Conservation (phyloP, 64 coral and sea anemone species). For the Stichodactyla helianthus region DNA sequence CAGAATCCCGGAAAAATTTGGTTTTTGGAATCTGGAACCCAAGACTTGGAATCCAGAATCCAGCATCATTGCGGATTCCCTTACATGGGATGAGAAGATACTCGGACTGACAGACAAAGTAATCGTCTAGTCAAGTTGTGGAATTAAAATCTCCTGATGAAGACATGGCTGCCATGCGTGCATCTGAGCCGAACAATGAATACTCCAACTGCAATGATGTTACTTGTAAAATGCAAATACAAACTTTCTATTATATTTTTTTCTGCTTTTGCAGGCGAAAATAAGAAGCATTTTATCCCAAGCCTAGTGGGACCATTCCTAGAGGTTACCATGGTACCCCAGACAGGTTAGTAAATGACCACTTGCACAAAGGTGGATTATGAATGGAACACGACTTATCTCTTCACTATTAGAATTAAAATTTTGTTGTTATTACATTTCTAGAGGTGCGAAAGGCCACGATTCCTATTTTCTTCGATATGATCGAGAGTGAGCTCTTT, state of each 20-base stretch:
- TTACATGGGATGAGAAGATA: no score
- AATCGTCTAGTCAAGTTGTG: no score
- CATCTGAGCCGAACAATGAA: no score
- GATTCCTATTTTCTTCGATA: constrained; percentile 93
- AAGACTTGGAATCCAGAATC: no score
- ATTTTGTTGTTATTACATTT: not conserved
- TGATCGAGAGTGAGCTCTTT: constrained; percentile 86
- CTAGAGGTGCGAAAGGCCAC: constrained; percentile 79
- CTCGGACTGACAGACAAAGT: no score
- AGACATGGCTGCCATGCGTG: no score
- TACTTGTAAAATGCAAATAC: no score
- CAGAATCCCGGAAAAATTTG: no score
- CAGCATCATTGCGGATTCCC: no score
- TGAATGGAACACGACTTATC: not conserved
- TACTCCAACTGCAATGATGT: no score
- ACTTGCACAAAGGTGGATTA: not conserved
- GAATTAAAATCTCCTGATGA: no score
- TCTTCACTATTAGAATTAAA: not conserved
- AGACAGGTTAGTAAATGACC: constrained; percentile 58
- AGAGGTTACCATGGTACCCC: constrained; percentile 89
- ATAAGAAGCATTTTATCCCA: constrained; percentile 81
- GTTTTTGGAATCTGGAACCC: no score
- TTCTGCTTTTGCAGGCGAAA: constrained; percentile 42
- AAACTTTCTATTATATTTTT: not conserved
- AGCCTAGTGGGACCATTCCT: constrained; percentile 87